These are phyloP conservation scores for Nettapus auritus DNA, from an alignment of 2,113 vertebrate genomes.

Conservation along the genomic window DNA sequence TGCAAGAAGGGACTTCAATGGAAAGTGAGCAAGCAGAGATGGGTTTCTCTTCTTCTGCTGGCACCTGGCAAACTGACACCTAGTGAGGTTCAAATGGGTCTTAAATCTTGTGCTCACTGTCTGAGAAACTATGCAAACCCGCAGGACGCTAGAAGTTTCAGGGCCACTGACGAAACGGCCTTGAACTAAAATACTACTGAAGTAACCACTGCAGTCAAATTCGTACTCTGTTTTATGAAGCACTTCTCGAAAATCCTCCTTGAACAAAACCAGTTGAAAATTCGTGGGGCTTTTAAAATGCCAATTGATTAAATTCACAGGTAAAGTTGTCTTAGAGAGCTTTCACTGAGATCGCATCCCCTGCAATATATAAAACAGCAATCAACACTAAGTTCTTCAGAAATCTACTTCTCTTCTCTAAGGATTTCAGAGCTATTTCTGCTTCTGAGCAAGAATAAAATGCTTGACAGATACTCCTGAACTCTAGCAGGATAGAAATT, in stretches of 20 bases:
- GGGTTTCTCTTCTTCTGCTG: not conserved
- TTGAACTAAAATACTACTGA: not conserved
- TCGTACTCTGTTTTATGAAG: not conserved
- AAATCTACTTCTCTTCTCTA: not conserved
- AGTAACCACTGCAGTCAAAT: not conserved
- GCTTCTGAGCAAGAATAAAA: not conserved
- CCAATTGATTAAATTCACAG: not conserved
- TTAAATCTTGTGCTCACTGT: not conserved
- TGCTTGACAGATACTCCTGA: not conserved
- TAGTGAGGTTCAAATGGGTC: not conserved
- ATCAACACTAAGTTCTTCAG: not conserved
- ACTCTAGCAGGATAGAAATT: not conserved
- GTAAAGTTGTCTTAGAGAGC: not conserved
- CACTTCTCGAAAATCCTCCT: not conserved
- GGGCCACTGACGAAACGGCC: not conserved
- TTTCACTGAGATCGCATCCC: not conserved
- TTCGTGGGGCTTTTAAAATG: not conserved
- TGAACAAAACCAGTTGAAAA: not conserved
- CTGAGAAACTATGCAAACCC: not conserved
- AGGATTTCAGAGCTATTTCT: not conserved
- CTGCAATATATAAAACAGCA: not conserved
- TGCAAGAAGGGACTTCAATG: not conserved
- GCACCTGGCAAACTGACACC: not conserved
- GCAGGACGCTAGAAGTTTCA: not conserved
- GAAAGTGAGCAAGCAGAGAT: not conserved